Evolutionary conservation across 2,113 vertebrate species (phyloP).

Genomic region (Laterallus jamaicensis): DNA sequence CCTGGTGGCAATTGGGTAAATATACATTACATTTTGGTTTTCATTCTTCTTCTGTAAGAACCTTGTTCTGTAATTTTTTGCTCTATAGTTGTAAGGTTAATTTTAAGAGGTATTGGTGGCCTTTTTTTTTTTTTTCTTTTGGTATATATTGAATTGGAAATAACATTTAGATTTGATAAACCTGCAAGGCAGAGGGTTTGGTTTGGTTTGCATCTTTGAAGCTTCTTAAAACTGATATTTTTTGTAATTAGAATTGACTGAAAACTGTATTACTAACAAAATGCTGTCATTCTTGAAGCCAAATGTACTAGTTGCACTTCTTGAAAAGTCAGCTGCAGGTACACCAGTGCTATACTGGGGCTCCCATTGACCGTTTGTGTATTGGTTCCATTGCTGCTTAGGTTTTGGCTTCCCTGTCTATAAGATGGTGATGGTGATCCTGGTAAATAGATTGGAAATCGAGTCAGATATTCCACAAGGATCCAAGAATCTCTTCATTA

Average conservation of each 20-base stretch:
- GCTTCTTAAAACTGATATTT: not conserved
- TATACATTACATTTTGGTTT: not conserved
- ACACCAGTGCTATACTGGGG: not conserved
- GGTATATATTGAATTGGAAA: not conserved
- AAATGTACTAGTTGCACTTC: not conserved
- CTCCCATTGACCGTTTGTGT: not conserved
- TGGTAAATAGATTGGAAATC: not conserved
- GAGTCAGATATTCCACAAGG: not conserved
- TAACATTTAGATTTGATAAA: not conserved
- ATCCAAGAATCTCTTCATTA: not conserved
- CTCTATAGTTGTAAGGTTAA: rapidly evolving
- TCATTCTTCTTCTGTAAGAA: not conserved
- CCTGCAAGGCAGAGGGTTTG: not conserved
- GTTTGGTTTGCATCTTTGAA: not conserved
- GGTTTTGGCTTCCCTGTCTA: not conserved
- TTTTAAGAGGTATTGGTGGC: not conserved
- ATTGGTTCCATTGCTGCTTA: not conserved
- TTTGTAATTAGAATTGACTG: not conserved
- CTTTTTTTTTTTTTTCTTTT: not conserved
- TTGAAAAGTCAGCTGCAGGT: not conserved
- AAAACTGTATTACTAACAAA: not conserved
- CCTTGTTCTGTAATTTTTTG: not conserved
- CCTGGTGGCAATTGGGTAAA: conserved; percentile 88
- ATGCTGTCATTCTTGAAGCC: not conserved
- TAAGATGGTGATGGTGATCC: not conserved